A percentile compares a stretch with the other conserved stretches of the same genome.
Evolutionary conservation across 2,888 invertebrate genomes (phyloP).

Genomic region (Zygaena filipendulae): DNA sequence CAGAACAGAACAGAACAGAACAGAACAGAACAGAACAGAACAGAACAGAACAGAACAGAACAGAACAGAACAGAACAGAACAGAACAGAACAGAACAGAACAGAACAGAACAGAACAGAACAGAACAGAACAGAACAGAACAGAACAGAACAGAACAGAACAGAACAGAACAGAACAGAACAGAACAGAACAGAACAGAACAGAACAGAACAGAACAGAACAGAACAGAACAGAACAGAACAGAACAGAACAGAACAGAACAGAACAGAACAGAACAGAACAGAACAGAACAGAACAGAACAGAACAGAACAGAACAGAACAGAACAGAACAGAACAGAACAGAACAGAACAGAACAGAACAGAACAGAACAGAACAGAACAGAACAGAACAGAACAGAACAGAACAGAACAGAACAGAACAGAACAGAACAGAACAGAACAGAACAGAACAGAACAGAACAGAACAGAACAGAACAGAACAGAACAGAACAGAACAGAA

Average conservation of each 20-base stretch:
- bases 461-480: not conserved
- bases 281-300: not conserved
- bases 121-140: constrained; percentile 1
- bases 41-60: too few relatives aligned
- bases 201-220: not conserved
- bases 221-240: not conserved
- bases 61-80: not conserved
- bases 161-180: not conserved
- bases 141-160: constrained; percentile 1
- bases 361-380: not conserved
- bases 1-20: too few relatives aligned
- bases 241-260: not conserved
- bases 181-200: not conserved
- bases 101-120: constrained; percentile 1
- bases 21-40: too few relatives aligned
- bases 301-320: not conserved
- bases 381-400: not conserved
- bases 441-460: not conserved
- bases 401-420: not conserved
- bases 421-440: not conserved
- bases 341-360: not conserved
- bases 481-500: not conserved
- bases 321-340: not conserved
- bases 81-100: constrained; percentile 1
- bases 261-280: not conserved